A percentile compares a stretch with the other conserved stretches of the same genome.
Evolutionary conservation across 1,140 invertebrate species (phyloP).

Genomic region (Neodiprion virginianus): DNA sequence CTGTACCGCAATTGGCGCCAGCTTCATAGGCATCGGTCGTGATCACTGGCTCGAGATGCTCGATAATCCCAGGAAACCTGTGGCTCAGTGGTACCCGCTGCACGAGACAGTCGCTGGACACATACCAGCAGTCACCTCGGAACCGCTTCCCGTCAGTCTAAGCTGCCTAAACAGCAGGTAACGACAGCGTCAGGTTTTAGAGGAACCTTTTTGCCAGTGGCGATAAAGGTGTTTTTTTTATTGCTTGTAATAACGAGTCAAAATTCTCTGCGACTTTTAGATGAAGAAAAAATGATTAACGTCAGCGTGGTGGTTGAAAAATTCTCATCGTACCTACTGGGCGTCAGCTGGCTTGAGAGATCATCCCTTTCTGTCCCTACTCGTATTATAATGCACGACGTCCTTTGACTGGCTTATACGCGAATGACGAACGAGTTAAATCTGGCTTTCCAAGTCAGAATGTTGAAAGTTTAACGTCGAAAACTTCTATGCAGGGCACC

Average conservation of each 20-base stretch:
- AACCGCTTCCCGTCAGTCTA: slow-evolving; percentile 66
- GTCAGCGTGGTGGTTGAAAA: neutral
- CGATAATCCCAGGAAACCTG: slow-evolving; percentile 82
- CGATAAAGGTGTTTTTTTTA: too few relatives aligned
- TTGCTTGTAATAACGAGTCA: too few relatives aligned
- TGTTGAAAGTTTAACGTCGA: too few relatives aligned
- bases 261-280: neutral
- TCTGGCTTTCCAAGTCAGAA: too few relatives aligned
- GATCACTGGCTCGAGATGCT: slow-evolving; percentile 92
- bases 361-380: neutral
- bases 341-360: neutral
- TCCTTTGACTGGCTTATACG: too few relatives aligned
- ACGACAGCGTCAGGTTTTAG: neutral
- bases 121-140: slow-evolving; percentile 61
- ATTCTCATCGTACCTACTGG: neutral
- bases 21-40: slow-evolving; percentile 78
- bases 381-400: too few relatives aligned
- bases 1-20: slow-evolving; percentile 80
- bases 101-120: slow-evolving; percentile 72
- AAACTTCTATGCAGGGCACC: too few relatives aligned
- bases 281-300: neutral
- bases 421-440: too few relatives aligned
- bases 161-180: slow-evolving; percentile 73
- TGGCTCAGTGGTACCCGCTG: slow-evolving; percentile 86
- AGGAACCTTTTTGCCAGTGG: too few relatives aligned